Percentiles rank a stretch among this genome's conserved stretches.
Conservation (phyloP, 64 coral and sea anemone species). For the Montipora capricornis region DNA sequence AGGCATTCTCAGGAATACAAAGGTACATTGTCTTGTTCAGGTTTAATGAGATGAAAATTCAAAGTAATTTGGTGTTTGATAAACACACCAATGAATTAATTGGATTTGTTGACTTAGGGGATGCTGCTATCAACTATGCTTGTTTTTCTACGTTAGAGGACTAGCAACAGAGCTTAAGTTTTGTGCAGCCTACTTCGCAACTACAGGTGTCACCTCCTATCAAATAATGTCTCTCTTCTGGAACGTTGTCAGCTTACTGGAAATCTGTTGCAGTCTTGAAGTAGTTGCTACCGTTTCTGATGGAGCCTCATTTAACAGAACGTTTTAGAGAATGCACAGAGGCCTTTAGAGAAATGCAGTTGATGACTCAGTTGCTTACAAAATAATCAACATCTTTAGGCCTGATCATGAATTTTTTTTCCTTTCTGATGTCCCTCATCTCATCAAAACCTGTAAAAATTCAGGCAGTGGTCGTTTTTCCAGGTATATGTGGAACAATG, state of each 20-base stretch:
- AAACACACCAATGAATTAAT: too few relatives aligned
- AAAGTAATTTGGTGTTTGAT: too few relatives aligned
- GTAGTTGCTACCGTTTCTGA: not conserved
- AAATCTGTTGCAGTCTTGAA: not conserved
- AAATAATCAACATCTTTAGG: not conserved
- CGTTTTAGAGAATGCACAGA: constrained; percentile 6
- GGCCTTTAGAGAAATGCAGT: not conserved
- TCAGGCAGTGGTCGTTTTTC: not conserved
- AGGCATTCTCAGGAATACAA: not conserved
- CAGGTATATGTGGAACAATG: not conserved
- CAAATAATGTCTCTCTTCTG: constrained; percentile 24
- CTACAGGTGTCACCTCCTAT: constrained; percentile 13
- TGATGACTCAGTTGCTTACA: not conserved
- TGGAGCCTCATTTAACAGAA: not conserved
- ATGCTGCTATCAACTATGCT: not conserved
- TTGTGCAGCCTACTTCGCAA: constrained; percentile 6
- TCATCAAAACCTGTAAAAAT: not conserved
- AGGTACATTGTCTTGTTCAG: too few relatives aligned
- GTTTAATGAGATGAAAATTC: not conserved
- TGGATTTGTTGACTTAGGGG: too few relatives aligned
- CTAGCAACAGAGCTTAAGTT: not conserved
- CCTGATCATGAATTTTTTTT: not conserved
- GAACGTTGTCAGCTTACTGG: not conserved
- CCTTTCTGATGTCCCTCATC: not conserved
- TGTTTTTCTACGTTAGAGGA: not conserved